Evolutionary conservation across 2,797 vertebrate genomes (phyloP).

Genomic region (Florisuga fusca): DNA sequence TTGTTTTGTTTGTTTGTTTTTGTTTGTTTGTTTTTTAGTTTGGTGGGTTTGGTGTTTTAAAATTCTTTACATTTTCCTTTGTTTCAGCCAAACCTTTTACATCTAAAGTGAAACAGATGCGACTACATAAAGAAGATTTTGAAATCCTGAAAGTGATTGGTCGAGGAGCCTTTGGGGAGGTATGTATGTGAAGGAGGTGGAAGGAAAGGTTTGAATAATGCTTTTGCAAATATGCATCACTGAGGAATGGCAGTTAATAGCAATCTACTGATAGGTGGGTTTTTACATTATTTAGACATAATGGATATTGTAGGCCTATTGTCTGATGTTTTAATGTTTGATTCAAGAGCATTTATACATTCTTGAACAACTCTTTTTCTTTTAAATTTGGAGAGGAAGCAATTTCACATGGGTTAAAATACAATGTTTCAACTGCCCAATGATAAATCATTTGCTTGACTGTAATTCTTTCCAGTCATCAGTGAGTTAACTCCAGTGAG

Average conservation of each 20-base stretch:
- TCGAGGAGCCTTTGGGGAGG: constrained; percentile 98
- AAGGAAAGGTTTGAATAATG: background rate
- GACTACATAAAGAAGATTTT: constrained; percentile 97
- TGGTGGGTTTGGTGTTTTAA: background rate
- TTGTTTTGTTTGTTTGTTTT: background rate
- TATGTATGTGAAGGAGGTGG: constrained; percentile 71
- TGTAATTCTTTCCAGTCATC: background rate
- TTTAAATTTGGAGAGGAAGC: background rate
- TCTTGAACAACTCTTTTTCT: background rate
- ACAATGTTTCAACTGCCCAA: background rate
- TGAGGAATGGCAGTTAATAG: background rate
- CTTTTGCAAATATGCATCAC: background rate
- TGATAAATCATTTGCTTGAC: background rate
- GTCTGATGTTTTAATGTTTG: background rate
- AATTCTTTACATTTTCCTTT: constrained; percentile 34
- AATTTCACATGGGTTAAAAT: background rate
- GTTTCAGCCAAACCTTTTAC: constrained; percentile 95
- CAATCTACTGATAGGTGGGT: background rate
- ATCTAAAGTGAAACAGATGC: constrained; percentile 96
- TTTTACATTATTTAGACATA: background rate
- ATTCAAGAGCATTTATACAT: background rate
- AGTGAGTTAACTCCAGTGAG: background rate
- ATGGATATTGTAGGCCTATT: background rate
- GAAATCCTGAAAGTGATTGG: constrained; percentile 99
- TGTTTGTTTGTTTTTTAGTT: background rate